Percentiles rank a stretch among this genome's conserved stretches.
Evolutionary conservation across 2,888 invertebrate species (phyloP).

Genomic region (Ptycholaimellus sp.): DNA sequence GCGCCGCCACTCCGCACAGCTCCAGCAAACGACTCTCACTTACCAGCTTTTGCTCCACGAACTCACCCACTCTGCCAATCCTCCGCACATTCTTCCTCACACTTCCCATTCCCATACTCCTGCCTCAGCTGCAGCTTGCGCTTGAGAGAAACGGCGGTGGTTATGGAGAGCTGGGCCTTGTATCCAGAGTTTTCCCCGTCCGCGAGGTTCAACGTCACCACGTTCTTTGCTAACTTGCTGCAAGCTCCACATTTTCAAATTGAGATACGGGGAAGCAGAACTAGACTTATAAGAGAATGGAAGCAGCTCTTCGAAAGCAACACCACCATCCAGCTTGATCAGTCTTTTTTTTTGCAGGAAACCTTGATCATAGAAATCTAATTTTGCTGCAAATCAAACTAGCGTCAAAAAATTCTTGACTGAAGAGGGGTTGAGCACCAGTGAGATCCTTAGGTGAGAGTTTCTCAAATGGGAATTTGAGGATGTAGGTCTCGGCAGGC

Average conservation of each 20-base stretch:
- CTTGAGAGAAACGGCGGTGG: slow-evolving; percentile 16
- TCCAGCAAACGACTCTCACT: slow-evolving; percentile 18
- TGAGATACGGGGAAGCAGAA: no score
- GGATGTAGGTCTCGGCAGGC: slow-evolving; percentile 21
- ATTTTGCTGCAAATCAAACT: slow-evolving; percentile 16
- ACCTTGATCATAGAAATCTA: slow-evolving; percentile 26
- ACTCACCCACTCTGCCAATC: slow-evolving; percentile 23
- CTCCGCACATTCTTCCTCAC: no score
- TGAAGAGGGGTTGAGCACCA: slow-evolving; percentile 7
- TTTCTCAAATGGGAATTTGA: slow-evolving; percentile 24
- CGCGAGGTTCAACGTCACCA: slow-evolving; percentile 17
- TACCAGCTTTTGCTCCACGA: slow-evolving; percentile 12
- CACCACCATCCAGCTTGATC: slow-evolving; percentile 20
- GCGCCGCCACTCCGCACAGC: slow-evolving; percentile 19
- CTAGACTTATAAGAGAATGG: no score
- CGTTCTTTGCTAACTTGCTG: slow-evolving; percentile 20
- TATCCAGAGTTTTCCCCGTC: background rate
- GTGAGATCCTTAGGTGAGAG: slow-evolving; percentile 9
- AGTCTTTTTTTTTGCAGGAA: slow-evolving; percentile 28
- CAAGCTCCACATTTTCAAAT: no score
- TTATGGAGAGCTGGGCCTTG: slow-evolving; percentile 8
- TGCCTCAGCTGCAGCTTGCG: slow-evolving; percentile 21
- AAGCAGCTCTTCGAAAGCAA: slow-evolving; percentile 20
- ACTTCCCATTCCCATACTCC: no score
- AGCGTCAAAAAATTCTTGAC: slow-evolving; percentile 10